Evolutionary conservation across 2,113 vertebrate genomes (phyloP), one percentile per base, ranked within the genome.

Genomic region (Prunella fulvescens): DNA sequence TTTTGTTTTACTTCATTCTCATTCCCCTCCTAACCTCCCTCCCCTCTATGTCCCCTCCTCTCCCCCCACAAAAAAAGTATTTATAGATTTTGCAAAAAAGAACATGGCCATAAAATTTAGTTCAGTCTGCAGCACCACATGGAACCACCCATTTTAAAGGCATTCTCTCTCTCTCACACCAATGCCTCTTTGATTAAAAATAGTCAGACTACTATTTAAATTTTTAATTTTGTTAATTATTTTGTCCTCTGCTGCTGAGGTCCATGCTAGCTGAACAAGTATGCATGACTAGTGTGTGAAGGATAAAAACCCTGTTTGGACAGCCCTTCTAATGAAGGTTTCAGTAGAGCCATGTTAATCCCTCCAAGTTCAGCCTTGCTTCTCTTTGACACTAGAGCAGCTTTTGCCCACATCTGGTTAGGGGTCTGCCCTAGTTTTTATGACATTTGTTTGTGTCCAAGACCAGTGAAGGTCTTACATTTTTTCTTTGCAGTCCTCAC

Each of bases 31-130:
- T 89, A 92, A 61, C 42, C 56, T 83, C 51, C 17, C 19, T 76
- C 54, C n/a, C 17, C 19, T 88, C 53, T n/a, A 45, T 77, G 25
- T 15, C 10, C 28, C 8, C 8, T 19, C 29, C 14, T 17, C n/a
- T 6, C 6, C 13, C 20, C 4, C 20, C 3, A 7, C 6, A 17
- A 12, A 37, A 76, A 95, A 44, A 83, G 66, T 95, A 96, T 92
- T 95, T 90, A 85, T 88, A 97, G 84, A 96, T 94, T 93, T 95
- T 95, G 51, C 50, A 95, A 81, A 89, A 86, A 92, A 91, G 42
- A 90, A 40, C 31, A 28, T 6, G 18, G 67, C n/a, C 58, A 79
- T 86, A 88, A 93, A 93, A 42, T 71, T 61, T 15, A 83, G 47
- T 60, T 83, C 57, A 73, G 54, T 53, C 45, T 39, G 29, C 20